Evolutionary conservation across 30 jellyfish, hydroid and myxozoan genomes (phyloP), one percentile per base, ranked within the genome.

Genomic region (Aurelia sp.): DNA sequence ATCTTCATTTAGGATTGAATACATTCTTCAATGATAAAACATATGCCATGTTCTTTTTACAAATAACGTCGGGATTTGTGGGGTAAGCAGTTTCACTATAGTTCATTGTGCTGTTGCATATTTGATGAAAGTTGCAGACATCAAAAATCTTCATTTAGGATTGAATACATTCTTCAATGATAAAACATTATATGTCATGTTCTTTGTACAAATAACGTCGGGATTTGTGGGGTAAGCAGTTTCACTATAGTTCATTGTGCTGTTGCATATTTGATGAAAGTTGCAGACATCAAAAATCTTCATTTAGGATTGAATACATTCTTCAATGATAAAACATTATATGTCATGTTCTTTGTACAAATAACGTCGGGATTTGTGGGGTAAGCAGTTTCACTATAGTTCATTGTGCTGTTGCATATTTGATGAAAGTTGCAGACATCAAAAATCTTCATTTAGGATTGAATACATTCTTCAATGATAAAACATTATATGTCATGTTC

Each of bases 121-220:
- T 88, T 81, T 93, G 84, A 87, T 93, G 85, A 89, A 93, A 50
- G 88, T 88, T 31, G 98, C 95, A 9, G 81, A 88, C 51, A 76
- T 93, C 57, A 55, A 76, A 33, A 44, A 82, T 15, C 69, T 84
- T 19, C 67, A 83, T 52, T 41, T 57, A 17, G 98, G 97, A 12
- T 72, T 93, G 31, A 8, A 52, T 18, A 70, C 73, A 21, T 76
- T 93, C 65, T 69, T 73, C 60, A 51, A 50, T 16, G 92, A 93
- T 72, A 35, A 72, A 58, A 88, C 87, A 38, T 90, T 93, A 12
- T 52, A 62, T 59, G 81, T 65, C 51, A 93, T 93, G 98, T 93
- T 93, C 38, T 55, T 93, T 50, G 48, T 84, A 51, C 98, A 93
- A 70, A 70, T 93, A 60, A 62, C 78, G 4, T 44, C 98, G 20